A percentile compares a stretch with the other conserved stretches of the same genome.
These are phyloP conservation scores for Aeoliscus strigatus DNA, from an alignment of 2,797 vertebrate species.

Conservation along the genomic window DNA sequence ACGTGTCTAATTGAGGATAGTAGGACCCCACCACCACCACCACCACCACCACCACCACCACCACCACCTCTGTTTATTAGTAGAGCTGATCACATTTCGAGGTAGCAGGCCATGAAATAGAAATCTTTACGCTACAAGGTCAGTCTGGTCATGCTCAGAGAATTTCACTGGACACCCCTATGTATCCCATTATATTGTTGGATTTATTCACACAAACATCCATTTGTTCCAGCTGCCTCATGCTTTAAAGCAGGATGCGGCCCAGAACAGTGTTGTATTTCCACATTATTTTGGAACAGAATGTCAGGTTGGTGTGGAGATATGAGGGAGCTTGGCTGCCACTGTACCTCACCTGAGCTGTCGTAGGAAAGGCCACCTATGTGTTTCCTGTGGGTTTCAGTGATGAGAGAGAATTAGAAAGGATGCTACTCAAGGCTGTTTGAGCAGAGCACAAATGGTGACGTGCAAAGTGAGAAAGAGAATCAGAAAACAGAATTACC, in stretches of 20 bases:
- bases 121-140: slow-evolving; percentile 28
- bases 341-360: slow-evolving; percentile 44
- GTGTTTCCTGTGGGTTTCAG: slow-evolving; percentile 18
- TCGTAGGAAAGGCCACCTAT: slow-evolving; percentile 24
- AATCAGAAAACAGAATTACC: too few species aligned
- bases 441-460: too few species aligned
- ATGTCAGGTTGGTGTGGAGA: slow-evolving; percentile 66
- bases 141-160: slow-evolving; percentile 9
- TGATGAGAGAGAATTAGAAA: slow-evolving; percentile 12
- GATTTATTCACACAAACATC: neutral
- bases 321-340: slow-evolving; percentile 23
- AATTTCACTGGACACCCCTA: slow-evolving; percentile 3
- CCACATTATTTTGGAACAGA: slow-evolving; percentile 58
- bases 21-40: too few species aligned
- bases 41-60: too few species aligned
- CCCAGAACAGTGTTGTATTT: slow-evolving; percentile 26
- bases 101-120: slow-evolving; percentile 44
- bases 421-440: neutral
- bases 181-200: neutral
- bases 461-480: too few species aligned
- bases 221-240: neutral
- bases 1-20: slow-evolving; percentile 47
- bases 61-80: slow-evolving; percentile 35
- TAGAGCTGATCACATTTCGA: slow-evolving; percentile 31
- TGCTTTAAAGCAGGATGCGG: slow-evolving; percentile 10